Percentiles rank a stretch among this genome's conserved stretches.
Conservation (phyloP, 2,888 invertebrate genomes). For the Eupithecia centaureata region DNA sequence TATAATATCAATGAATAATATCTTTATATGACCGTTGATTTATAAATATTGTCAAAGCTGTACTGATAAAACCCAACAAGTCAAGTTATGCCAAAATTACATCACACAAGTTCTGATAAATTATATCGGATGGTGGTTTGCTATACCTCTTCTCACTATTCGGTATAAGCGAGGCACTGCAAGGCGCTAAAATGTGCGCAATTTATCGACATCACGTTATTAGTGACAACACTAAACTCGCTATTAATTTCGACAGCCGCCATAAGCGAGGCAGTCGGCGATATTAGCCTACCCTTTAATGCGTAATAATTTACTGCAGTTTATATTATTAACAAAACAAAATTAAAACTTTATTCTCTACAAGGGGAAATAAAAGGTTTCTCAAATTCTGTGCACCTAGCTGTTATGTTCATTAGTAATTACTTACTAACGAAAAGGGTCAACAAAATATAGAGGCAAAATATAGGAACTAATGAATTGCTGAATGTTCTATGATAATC, state of each 20-base stretch:
- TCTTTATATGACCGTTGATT: too few species aligned
- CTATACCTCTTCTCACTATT: too few species aligned
- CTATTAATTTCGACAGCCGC: constrained; percentile 79
- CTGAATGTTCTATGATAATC: neutral
- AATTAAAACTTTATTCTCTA: constrained; percentile 76
- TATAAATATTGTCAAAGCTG: too few species aligned
- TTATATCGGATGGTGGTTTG: too few species aligned
- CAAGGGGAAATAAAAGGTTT: constrained; percentile 47
- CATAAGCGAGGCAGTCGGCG: constrained; percentile 77
- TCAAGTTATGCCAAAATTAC: too few species aligned
- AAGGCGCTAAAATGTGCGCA: too few species aligned
- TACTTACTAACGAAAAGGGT: constrained; percentile 12
- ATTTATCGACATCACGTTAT: constrained; percentile 29
- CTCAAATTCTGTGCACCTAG: constrained; percentile 23
- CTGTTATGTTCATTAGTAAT: constrained; percentile 22
- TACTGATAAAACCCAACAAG: too few species aligned
- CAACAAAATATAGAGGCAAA: neutral
- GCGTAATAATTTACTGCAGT: constrained; percentile 81
- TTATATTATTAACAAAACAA: constrained; percentile 80
- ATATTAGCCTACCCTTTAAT: constrained; percentile 82
- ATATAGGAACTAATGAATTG: neutral
- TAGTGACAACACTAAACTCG: constrained; percentile 57
- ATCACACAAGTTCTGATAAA: too few species aligned
- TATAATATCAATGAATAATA: too few species aligned
- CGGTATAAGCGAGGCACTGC: too few species aligned